phyloP scores from a whole-genome alignment of 2,888 invertebrate genomes.

The Spodoptera exigua region DNA sequence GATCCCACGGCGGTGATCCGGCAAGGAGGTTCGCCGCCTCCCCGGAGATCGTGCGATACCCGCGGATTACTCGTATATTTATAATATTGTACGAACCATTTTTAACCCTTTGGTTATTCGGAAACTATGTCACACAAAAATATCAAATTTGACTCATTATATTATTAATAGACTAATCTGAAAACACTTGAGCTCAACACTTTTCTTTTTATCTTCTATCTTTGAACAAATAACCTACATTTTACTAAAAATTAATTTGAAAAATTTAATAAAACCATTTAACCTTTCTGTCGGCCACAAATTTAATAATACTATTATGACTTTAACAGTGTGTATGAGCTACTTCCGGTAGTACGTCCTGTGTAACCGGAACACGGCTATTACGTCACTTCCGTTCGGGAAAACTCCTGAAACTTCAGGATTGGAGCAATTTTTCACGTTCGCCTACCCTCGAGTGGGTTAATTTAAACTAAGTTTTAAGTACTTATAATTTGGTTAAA shows the following conservation, averaged over 20 bases:
- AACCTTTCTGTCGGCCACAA: slow-evolving; percentile 6
- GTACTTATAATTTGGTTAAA: slow-evolving; percentile 51
- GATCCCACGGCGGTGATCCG: too few species aligned
- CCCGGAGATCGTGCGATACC: too few species aligned
- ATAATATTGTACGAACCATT: too few species aligned
- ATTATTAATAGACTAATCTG: too few species aligned
- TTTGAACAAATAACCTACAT: background rate
- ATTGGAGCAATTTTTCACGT: slow-evolving; percentile 72
- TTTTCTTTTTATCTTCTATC: background rate
- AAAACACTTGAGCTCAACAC: too few species aligned
- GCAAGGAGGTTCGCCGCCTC: too few species aligned
- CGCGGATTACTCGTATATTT: too few species aligned
- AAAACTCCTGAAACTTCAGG: slow-evolving; percentile 63
- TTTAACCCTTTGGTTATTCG: too few species aligned
- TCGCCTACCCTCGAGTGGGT: slow-evolving; percentile 46
- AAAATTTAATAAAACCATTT: background rate
- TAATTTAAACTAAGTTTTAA: slow-evolving; percentile 55
- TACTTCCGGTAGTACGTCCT: slow-evolving; percentile 68
- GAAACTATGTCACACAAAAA: too few species aligned
- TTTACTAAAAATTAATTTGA: background rate
- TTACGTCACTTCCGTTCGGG: slow-evolving; percentile 74
- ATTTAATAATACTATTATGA: slow-evolving; percentile 39
- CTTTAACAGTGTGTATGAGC: slow-evolving; percentile 44
- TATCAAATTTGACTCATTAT: too few species aligned
- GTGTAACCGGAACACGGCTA: slow-evolving; percentile 71